phyloP scores from a whole-genome alignment of 2,888 invertebrate species.

The Drosophila multiciliata region DNA sequence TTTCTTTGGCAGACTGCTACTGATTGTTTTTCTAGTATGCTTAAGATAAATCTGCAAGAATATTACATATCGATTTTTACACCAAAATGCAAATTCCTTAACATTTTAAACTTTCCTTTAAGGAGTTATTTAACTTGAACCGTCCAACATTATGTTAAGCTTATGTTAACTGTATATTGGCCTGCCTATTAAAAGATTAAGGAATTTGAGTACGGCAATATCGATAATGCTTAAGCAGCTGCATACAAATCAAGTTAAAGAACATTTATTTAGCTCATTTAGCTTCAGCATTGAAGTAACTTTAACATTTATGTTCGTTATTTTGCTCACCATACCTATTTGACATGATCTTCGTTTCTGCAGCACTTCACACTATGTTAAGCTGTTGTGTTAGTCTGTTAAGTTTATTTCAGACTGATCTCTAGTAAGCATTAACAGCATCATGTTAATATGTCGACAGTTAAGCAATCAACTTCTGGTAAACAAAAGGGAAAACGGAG shows the following conservation, averaged over 20 bases:
- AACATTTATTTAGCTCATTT: neutral
- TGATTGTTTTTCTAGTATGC: conserved; percentile 22
- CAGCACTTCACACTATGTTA: neutral
- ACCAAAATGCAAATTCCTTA: neutral
- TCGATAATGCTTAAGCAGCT: neutral
- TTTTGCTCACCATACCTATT: neutral
- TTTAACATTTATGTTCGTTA: neutral
- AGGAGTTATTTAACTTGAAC: neutral
- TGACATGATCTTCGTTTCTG: neutral
- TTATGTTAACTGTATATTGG: neutral
- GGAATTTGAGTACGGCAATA: neutral
- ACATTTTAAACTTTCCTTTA: neutral
- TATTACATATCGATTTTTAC: conserved; percentile 7
- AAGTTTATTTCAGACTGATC: neutral
- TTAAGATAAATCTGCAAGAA: neutral
- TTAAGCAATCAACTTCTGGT: neutral
- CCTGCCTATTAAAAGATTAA: neutral
- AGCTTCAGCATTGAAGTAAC: neutral
- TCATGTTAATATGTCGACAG: neutral
- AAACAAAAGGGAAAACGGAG: neutral
- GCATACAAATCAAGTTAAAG: neutral
- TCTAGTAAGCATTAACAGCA: neutral
- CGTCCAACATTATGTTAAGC: neutral
- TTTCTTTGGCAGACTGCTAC: neutral
- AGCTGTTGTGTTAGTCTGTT: neutral